Evolutionary conservation across 2,888 invertebrate species (phyloP).

Genomic region (Cerastis leucographa): DNA sequence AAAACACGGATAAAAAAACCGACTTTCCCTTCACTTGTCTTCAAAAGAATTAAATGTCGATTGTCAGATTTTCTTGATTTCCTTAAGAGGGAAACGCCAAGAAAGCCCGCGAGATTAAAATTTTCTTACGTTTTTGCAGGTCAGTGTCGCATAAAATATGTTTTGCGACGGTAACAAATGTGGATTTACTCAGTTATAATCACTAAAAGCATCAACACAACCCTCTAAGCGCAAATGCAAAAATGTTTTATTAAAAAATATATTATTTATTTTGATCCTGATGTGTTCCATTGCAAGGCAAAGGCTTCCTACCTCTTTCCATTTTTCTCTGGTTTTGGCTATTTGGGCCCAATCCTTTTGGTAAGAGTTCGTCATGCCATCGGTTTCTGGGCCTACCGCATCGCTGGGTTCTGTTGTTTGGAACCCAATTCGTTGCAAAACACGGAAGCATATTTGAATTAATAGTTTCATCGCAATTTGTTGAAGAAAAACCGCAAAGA

Average conservation of each 20-base stretch:
- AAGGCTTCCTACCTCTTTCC: too few relatives aligned
- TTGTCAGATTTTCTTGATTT: not conserved
- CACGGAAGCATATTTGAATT: too few relatives aligned
- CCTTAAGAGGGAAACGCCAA: not conserved
- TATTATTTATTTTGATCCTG: too few relatives aligned
- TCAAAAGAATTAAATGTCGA: conserved; percentile 7
- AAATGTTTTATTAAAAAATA: too few relatives aligned
- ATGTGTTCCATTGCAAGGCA: too few relatives aligned
- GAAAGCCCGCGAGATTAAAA: not conserved
- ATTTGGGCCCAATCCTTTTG: too few relatives aligned
- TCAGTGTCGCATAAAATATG: not conserved
- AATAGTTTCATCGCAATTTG: not conserved
- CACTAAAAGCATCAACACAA: not conserved
- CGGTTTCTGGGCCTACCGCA: too few relatives aligned
- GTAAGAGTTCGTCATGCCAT: too few relatives aligned
- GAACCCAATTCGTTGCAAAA: too few relatives aligned
- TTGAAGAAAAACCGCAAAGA: not conserved
- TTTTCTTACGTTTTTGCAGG: not conserved
- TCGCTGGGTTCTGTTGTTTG: too few relatives aligned
- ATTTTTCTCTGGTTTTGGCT: too few relatives aligned
- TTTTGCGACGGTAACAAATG: not conserved
- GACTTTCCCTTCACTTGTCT: not conserved
- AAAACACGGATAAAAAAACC: not conserved
- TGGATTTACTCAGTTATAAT: not conserved
- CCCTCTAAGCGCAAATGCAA: not conserved